A percentile compares a stretch with the other conserved stretches of the same genome.
Evolutionary conservation across 2,797 vertebrate species (phyloP).

Genomic region (Acanthopagrus latus): DNA sequence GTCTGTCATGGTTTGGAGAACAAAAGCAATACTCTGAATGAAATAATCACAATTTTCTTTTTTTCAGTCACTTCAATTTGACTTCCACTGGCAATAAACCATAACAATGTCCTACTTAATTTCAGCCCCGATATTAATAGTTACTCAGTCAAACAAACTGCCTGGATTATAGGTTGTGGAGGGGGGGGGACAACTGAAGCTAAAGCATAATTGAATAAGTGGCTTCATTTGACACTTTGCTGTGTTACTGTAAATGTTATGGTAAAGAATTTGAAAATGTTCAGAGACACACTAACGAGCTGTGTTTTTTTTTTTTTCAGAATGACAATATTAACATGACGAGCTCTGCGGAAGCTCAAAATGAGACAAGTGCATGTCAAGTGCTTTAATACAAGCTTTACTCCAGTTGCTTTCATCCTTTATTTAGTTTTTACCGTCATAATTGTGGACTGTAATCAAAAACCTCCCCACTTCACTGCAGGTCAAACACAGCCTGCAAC

Average conservation of each 20-base stretch:
- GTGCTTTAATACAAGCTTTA: slow-evolving; percentile 23
- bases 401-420: slow-evolving; percentile 17
- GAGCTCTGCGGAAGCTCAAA: slow-evolving; percentile 34
- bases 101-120: slow-evolving; percentile 70
- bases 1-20: slow-evolving; percentile 55
- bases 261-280: slow-evolving; percentile 51
- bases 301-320: slow-evolving; percentile 20
- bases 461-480: slow-evolving; percentile 20
- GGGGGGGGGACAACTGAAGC: slow-evolving; percentile 43
- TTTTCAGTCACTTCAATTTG: slow-evolving; percentile 59
- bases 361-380: slow-evolving; percentile 51
- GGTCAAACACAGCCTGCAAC: not conserved
- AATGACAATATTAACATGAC: slow-evolving; percentile 21
- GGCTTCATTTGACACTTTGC: slow-evolving; percentile 61
- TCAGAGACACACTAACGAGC: slow-evolving; percentile 50
- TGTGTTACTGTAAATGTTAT: slow-evolving; percentile 57
- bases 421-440: slow-evolving; percentile 4
- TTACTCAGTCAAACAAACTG: slow-evolving; percentile 50
- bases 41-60: slow-evolving; percentile 64
- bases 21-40: slow-evolving; percentile 58
- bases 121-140: slow-evolving; percentile 62
- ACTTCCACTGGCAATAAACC: slow-evolving; percentile 68
- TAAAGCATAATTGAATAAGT: slow-evolving; percentile 68
- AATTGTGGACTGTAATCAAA: slow-evolving; percentile 17
- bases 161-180: slow-evolving; percentile 48